These are phyloP conservation scores for Dromococcyx pavoninus DNA, from an alignment of 2,797 vertebrate species.

Conservation along the genomic window DNA sequence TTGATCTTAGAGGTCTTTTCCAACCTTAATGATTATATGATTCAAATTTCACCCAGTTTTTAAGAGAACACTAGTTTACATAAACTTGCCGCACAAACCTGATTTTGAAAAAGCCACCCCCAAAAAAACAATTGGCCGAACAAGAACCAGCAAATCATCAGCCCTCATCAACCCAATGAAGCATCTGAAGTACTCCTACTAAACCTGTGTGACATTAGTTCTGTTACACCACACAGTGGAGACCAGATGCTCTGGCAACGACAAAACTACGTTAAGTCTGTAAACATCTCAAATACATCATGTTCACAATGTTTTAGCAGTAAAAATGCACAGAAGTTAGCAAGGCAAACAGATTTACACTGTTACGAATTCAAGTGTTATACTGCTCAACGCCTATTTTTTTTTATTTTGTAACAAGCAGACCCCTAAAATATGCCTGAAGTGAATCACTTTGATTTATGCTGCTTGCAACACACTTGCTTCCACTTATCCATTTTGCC, in stretches of 20 bases:
- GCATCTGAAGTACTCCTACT: background rate
- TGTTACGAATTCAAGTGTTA: background rate
- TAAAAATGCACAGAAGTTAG: background rate
- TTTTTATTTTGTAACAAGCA: background rate
- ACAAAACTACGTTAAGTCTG: background rate
- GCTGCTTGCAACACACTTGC: background rate
- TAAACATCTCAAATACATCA: background rate
- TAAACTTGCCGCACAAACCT: background rate
- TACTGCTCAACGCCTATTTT: background rate
- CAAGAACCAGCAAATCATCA: background rate
- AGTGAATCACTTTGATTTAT: background rate
- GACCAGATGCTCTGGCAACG: background rate
- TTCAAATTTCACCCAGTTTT: background rate
- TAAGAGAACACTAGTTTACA: background rate
- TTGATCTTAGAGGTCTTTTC: no score
- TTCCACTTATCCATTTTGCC: background rate
- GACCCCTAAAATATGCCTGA: background rate
- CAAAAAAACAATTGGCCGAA: background rate
- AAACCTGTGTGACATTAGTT: background rate
- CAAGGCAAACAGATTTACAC: background rate
- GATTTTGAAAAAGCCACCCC: background rate
- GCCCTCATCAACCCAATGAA: rapidly evolving
- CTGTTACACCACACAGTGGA: background rate
- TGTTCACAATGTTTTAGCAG: background rate
- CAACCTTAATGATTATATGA: no score